phyloP scores from a whole-genome alignment of 1,140 invertebrate genomes.

The Apis dorsata region DNA sequence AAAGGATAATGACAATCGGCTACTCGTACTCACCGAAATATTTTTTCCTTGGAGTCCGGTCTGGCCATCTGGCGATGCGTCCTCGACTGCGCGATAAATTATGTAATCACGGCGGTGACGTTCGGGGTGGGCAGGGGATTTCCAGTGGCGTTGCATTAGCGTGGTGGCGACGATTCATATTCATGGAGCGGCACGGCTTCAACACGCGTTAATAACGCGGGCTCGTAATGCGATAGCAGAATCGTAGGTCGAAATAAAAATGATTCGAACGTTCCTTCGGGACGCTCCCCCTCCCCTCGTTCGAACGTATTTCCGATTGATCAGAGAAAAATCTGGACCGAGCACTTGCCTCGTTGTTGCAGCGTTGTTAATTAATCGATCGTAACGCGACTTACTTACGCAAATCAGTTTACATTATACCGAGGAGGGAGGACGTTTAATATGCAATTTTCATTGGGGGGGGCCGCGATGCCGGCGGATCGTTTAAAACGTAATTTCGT shows the following conservation, averaged over 20 bases:
- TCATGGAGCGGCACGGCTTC: slow-evolving; percentile 10
- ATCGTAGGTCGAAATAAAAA: background rate
- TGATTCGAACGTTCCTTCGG: too few relatives aligned
- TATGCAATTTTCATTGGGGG: slow-evolving; percentile 17
- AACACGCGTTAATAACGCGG: slow-evolving; percentile 24
- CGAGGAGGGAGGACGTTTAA: slow-evolving; percentile 19
- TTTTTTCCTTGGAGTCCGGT: background rate
- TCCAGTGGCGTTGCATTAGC: slow-evolving; percentile 22
- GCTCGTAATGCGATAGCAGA: too few relatives aligned
- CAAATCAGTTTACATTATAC: slow-evolving; percentile 35
- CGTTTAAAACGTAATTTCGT: slow-evolving; percentile 42
- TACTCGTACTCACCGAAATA: slow-evolving; percentile 5
- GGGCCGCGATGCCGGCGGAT: slow-evolving; percentile 6
- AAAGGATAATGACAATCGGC: background rate
- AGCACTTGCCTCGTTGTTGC: background rate
- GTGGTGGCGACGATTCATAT: slow-evolving; percentile 21
- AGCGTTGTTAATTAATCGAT: slow-evolving; percentile 41
- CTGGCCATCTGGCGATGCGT: background rate
- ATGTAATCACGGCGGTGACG: slow-evolving; percentile 37
- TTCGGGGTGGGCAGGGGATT: slow-evolving; percentile 20
- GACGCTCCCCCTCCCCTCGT: too few relatives aligned
- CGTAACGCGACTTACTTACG: slow-evolving; percentile 33
- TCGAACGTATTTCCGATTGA: background rate
- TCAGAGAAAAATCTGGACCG: background rate
- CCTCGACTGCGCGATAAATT: slow-evolving; percentile 15